Evolutionary conservation across 2,797 vertebrate genomes (phyloP).

Genomic region (Macroramphosus scolopax): DNA sequence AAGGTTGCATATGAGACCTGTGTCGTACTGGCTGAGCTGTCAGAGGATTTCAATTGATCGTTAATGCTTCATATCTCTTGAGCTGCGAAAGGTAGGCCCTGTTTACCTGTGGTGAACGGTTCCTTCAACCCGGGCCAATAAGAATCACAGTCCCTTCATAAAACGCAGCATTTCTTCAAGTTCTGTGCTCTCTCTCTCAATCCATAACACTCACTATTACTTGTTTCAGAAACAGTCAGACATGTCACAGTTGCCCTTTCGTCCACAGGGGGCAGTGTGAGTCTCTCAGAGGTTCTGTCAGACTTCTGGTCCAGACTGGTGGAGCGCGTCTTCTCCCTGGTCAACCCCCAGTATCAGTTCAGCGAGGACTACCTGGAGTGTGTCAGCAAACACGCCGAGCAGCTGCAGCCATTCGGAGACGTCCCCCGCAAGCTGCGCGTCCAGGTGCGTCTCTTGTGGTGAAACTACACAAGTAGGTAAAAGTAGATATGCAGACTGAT

Average conservation of each 20-base stretch:
- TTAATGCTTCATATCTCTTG: no score
- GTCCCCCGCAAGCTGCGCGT: constrained; percentile 83
- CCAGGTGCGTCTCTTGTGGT: constrained; percentile 73
- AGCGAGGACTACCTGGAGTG: constrained; percentile 88
- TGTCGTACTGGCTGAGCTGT: no score
- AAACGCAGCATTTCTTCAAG: no score
- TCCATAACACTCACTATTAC: no score
- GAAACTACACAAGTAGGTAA: not conserved
- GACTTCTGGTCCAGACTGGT: constrained; percentile 89
- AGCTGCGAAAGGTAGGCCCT: not conserved
- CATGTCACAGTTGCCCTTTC: not conserved
- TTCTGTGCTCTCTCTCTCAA: no score
- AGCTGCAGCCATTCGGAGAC: constrained; percentile 88
- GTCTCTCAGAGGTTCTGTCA: constrained; percentile 83
- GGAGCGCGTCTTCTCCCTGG: constrained; percentile 86
- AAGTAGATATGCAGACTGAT: not conserved
- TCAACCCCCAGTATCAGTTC: constrained; percentile 90
- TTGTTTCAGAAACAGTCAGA: not conserved
- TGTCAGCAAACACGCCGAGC: constrained; percentile 83
- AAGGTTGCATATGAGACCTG: no score
- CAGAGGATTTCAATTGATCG: no score
- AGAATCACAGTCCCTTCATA: not conserved
- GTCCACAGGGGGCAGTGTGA: constrained; percentile 76
- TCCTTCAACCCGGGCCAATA: no score
- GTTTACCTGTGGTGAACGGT: no score